These are phyloP conservation scores for Frankliniella fusca DNA, from an alignment of 2,888 invertebrate species.

Conservation along the genomic window DNA sequence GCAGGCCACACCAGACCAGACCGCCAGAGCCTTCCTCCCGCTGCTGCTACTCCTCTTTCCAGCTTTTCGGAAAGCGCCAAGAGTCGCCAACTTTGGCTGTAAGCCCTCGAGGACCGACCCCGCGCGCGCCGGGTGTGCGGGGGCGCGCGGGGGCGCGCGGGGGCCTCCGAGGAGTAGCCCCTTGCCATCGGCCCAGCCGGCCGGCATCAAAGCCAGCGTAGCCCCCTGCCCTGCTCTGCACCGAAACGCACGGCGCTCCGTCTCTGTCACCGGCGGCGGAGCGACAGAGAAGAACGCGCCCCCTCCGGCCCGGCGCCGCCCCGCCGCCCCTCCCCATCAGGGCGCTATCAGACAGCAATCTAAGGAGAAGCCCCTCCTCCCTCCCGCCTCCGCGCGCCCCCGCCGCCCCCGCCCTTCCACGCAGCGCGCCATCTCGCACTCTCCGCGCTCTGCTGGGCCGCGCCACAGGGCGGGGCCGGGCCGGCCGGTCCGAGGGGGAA, in stretches of 20 bases:
- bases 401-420: background rate
- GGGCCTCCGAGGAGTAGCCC: background rate
- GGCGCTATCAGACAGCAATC: conserved; percentile 18
- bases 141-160: background rate
- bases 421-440: background rate
- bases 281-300: no score
- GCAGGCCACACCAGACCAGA: no score
- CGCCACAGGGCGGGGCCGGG: no score
- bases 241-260: no score
- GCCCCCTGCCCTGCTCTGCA: no score
- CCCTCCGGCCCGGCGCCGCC: background rate
- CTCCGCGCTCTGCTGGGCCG: background rate
- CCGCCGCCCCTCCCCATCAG: background rate
- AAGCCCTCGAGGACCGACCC: background rate
- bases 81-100: background rate
- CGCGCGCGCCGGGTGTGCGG: background rate
- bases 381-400: background rate
- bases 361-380: background rate
- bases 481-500: no score
- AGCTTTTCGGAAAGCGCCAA: background rate
- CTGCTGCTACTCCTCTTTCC: no score
- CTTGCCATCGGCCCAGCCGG: no score
- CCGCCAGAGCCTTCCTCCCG: no score
- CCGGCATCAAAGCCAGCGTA: no score
- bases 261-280: no score